Evolutionary conservation across 2,797 vertebrate species (phyloP).

Genomic region (Triplophysa bombifrons): DNA sequence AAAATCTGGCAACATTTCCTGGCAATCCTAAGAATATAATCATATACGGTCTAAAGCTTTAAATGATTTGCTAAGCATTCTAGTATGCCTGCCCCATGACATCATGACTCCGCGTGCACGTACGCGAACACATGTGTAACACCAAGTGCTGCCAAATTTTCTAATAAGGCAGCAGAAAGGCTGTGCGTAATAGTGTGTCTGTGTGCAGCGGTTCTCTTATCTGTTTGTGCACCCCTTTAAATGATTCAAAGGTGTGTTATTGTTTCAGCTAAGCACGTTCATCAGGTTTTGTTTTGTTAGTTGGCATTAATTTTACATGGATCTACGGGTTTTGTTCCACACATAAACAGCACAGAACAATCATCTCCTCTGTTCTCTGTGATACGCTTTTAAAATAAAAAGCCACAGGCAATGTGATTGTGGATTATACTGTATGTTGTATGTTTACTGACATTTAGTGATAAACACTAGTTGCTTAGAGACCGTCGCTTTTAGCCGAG

Average conservation of each 20-base stretch:
- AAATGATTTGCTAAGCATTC: conserved; percentile 26
- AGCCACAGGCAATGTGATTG: not conserved
- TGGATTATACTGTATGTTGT: not conserved
- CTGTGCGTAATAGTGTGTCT: not conserved
- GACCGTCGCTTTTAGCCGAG: conserved; percentile 18
- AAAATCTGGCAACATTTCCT: conserved; percentile 42
- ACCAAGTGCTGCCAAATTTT: not conserved
- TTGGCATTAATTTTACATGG: conserved; percentile 27
- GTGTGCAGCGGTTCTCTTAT: conserved; percentile 6
- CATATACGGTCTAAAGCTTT: conserved; percentile 34
- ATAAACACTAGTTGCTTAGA: conserved; percentile 36
- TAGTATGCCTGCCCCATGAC: conserved; percentile 33
- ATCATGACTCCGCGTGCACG: conserved; percentile 21
- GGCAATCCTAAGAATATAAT: conserved; percentile 40
- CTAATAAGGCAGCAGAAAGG: not conserved
- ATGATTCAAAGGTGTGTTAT: conserved; percentile 41
- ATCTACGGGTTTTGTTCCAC: conserved; percentile 9
- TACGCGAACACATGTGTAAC: conserved; percentile 23
- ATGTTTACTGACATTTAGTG: not conserved
- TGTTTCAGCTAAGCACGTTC: conserved; percentile 33
- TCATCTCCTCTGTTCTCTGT: conserved; percentile 20
- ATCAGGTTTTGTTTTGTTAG: conserved; percentile 32
- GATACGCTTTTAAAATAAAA: not conserved
- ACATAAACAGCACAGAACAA: conserved; percentile 8
- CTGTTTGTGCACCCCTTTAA: not conserved